Percentiles rank a stretch among this genome's conserved stretches.
phyloP scores from a whole-genome alignment of 2,113 vertebrate species.

The Chrysochloris asiatica region DNA sequence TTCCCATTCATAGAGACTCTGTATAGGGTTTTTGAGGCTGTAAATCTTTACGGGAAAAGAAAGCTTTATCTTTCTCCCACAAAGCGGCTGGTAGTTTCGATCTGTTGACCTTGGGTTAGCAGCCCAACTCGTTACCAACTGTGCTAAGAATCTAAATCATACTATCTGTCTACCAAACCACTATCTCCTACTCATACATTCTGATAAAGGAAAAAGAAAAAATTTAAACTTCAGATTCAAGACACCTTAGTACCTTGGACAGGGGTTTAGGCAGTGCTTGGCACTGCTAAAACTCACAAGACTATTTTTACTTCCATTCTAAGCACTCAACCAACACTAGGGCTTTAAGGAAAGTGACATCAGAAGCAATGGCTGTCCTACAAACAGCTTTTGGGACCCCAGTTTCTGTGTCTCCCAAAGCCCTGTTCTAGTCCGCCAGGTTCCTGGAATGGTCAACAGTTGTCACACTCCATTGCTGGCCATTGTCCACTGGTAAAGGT shows the following conservation, averaged over 20 bases:
- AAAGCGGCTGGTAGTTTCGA: too few relatives aligned
- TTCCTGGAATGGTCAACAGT: slow-evolving; percentile 91
- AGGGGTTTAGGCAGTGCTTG: not conserved
- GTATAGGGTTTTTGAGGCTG: too few relatives aligned
- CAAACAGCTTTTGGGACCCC: slow-evolving; percentile 52
- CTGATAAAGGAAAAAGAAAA: slow-evolving; percentile 35
- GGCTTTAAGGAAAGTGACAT: slow-evolving; percentile 56
- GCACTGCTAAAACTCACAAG: not conserved
- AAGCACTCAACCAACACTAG: not conserved
- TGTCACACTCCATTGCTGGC: slow-evolving; percentile 88
- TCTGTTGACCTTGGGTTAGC: too few relatives aligned
- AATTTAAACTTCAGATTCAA: slow-evolving; percentile 33
- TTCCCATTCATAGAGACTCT: too few relatives aligned
- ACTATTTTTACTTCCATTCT: slow-evolving; percentile 55
- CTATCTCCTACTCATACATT: not conserved
- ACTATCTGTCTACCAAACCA: slow-evolving; percentile 22
- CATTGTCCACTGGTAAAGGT: slow-evolving; percentile 89
- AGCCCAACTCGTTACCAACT: too few relatives aligned
- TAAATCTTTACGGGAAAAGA: too few relatives aligned
- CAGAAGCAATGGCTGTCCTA: slow-evolving; percentile 64
- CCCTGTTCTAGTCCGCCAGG: slow-evolving; percentile 80
- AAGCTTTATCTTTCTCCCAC: too few relatives aligned
- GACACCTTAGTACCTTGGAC: not conserved
- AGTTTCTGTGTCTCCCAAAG: slow-evolving; percentile 66
- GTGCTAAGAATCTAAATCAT: slow-evolving; percentile 11